Evolutionary conservation across 2,113 vertebrate species (phyloP).

Genomic region (Poicephalus gulielmi): DNA sequence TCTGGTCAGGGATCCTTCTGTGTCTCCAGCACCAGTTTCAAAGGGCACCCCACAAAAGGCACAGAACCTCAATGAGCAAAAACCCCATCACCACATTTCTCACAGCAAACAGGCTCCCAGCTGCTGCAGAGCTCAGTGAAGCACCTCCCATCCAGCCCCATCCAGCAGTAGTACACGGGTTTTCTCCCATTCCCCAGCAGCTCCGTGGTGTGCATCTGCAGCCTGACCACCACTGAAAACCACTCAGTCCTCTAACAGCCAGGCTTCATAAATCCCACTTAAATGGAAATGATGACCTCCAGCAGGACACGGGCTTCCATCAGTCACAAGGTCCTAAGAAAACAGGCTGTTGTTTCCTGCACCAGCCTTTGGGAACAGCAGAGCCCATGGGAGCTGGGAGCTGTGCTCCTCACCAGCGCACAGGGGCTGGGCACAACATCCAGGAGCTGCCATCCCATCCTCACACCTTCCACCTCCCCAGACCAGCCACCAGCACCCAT

Average conservation of each 20-base stretch:
- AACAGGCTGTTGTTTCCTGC: neutral
- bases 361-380: rapidly evolving
- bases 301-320: neutral
- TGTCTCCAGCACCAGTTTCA: neutral
- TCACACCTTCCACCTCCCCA: neutral
- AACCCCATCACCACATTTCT: neutral
- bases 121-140: neutral
- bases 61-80: neutral
- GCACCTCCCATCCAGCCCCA: rapidly evolving
- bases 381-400: neutral
- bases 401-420: neutral
- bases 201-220: neutral
- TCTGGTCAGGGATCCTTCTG: rapidly evolving
- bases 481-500: rapidly evolving
- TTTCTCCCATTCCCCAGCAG: neutral
- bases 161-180: rapidly evolving
- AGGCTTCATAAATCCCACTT: neutral
- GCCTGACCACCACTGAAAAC: neutral
- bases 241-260: rapidly evolving
- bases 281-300: conserved; percentile 50
- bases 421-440: neutral
- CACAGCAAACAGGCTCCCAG: rapidly evolving
- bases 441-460: neutral
- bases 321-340: neutral
- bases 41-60: neutral